Evolutionary conservation across 2,888 invertebrate species (phyloP).

Genomic region (Agonum fuliginosum): DNA sequence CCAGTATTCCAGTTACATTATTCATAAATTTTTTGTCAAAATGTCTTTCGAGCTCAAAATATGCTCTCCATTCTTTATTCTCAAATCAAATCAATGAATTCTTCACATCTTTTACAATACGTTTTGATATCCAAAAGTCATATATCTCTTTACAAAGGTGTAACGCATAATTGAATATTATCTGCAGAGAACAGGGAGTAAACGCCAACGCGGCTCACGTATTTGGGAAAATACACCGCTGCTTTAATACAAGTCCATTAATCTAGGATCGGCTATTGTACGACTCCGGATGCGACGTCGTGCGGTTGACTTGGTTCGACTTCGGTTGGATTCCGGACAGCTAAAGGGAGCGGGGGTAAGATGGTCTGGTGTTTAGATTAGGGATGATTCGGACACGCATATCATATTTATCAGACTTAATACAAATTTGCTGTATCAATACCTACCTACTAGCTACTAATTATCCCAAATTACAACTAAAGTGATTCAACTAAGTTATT

Average conservation of each 20-base stretch:
- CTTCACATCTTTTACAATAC: neutral
- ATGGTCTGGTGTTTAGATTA: neutral
- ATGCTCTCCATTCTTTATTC: neutral
- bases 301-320: neutral
- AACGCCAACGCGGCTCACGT: neutral
- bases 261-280: conserved; percentile 14
- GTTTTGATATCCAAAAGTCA: neutral
- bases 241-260: conserved; percentile 11
- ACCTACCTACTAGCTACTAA: too few species aligned
- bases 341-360: too few species aligned
- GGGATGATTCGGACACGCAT: neutral
- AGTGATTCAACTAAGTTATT: too few species aligned
- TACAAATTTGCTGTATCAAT: too few species aligned
- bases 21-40: neutral
- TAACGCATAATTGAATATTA: conserved; percentile 24
- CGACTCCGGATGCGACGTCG: neutral
- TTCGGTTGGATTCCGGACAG: neutral
- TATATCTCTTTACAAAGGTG: conserved; percentile 21
- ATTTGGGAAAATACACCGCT: neutral
- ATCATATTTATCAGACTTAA: too few species aligned
- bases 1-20: neutral
- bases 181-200: conserved; percentile 6
- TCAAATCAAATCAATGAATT: conserved; percentile 1
- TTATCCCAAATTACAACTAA: too few species aligned
- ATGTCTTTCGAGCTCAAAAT: too few species aligned